A percentile compares a stretch with the other conserved stretches of the same genome.
Conservation (phyloP, 2,888 invertebrate species). For the Philaethria dido region DNA sequence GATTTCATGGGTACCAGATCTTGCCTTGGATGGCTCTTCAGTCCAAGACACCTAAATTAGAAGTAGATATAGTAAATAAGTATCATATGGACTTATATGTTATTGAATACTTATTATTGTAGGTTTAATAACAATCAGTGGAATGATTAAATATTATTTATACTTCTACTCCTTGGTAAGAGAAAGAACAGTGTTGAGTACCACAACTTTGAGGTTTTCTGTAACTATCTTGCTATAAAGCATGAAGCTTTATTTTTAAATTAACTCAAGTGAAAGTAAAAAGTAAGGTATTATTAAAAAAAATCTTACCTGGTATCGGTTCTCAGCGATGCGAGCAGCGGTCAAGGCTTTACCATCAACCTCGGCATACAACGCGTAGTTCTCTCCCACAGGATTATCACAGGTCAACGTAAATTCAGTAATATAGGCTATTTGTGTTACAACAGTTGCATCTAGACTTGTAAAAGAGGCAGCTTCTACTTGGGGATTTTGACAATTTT, state of each 20-base stretch:
- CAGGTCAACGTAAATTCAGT: constrained; percentile 95
- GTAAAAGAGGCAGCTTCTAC: constrained; percentile 92
- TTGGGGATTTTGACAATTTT: constrained; percentile 84
- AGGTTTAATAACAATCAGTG: no score
- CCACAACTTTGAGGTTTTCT: no score
- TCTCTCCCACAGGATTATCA: constrained; percentile 84
- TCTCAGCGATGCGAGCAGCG: constrained; percentile 90
- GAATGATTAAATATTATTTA: no score
- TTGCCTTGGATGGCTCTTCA: constrained; percentile 92
- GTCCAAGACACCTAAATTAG: constrained; percentile 96
- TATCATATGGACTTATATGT: neutral
- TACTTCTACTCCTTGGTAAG: no score
- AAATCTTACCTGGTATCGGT: constrained; percentile 91
- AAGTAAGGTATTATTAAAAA: neutral
- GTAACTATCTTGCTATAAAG: no score
- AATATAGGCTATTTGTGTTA: constrained; percentile 95
- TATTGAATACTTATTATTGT: neutral
- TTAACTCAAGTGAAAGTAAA: neutral
- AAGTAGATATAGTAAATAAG: neutral
- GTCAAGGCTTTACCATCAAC: constrained; percentile 93
- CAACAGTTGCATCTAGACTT: constrained; percentile 95
- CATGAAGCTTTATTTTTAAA: no score
- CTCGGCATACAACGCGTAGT: constrained; percentile 93
- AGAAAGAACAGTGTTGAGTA: no score
- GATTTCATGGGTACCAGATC: constrained; percentile 91